These are phyloP conservation scores for Choloepus didactylus DNA, from an alignment of 2,797 vertebrate genomes.

Conservation along the genomic window DNA sequence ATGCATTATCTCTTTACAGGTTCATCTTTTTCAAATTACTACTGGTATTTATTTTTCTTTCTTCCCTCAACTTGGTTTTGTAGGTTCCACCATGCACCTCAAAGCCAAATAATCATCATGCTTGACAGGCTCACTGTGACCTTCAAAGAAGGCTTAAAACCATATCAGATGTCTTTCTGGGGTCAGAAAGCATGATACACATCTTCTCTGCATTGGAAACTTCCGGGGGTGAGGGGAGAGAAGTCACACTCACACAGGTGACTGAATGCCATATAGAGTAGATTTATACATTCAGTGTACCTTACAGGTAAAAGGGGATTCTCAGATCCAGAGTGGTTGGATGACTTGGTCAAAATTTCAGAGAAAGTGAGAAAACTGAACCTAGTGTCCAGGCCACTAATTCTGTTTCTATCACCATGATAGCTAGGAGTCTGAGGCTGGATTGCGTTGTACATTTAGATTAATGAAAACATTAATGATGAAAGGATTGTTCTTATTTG, in stretches of 20 bases:
- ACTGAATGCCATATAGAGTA: background rate
- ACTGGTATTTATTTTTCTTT: background rate
- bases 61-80: background rate
- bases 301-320: background rate
- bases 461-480: background rate
- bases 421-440: background rate
- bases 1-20: background rate
- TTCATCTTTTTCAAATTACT: background rate
- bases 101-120: background rate
- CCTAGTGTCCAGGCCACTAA: background rate
- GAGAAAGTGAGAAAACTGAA: background rate
- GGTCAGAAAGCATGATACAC: background rate
- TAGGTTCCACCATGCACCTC: background rate
- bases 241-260: background rate
- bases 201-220: background rate
- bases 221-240: background rate
- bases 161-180: background rate
- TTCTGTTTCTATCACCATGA: background rate
- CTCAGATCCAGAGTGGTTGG: background rate
- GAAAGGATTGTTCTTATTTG: background rate
- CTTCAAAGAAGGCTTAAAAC: background rate
- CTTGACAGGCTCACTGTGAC: background rate
- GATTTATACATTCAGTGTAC: too few relatives aligned
- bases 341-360: background rate
- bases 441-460: background rate